Evolutionary conservation across 2,113 vertebrate genomes (phyloP).

Genomic region (Columbina picui): DNA sequence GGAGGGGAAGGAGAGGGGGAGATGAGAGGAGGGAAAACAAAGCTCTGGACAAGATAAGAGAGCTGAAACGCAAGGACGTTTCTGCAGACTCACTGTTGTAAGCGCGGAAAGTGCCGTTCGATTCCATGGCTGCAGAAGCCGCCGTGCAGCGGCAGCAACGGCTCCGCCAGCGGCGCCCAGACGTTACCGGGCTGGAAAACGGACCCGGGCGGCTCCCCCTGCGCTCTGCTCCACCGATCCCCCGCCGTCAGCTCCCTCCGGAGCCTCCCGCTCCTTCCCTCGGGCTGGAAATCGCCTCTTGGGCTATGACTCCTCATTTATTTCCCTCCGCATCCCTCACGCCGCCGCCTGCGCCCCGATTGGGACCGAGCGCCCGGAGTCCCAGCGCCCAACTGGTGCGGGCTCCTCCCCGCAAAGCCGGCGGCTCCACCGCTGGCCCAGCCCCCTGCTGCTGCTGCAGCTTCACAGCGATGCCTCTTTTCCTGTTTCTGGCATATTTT

Average conservation of each 20-base stretch:
- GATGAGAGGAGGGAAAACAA: background rate
- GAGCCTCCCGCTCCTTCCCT: background rate
- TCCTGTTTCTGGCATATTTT: background rate
- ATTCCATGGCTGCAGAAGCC: conserved; percentile 26
- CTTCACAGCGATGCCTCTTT: background rate
- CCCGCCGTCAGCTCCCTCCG: background rate
- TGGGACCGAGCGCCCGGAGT: background rate
- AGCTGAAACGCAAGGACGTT: background rate
- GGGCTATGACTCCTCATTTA: background rate
- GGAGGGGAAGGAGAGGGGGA: background rate
- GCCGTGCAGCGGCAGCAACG: background rate
- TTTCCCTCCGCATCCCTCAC: background rate
- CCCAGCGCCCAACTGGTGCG: background rate
- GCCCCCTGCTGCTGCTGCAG: background rate
- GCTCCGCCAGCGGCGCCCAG: background rate
- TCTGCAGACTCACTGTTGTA: conserved; percentile 58
- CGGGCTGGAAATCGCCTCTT: background rate
- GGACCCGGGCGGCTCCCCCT: background rate
- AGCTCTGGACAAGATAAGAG: background rate
- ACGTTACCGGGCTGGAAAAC: background rate
- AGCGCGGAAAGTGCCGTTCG: conserved; percentile 51
- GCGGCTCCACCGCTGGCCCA: conserved; percentile 26
- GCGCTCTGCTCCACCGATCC: background rate
- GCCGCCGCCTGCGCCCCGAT: background rate
- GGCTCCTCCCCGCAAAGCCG: conserved; percentile 49